Conservation (phyloP, 1,140 invertebrate genomes). For the Zaprionus tsacasi region DNA sequence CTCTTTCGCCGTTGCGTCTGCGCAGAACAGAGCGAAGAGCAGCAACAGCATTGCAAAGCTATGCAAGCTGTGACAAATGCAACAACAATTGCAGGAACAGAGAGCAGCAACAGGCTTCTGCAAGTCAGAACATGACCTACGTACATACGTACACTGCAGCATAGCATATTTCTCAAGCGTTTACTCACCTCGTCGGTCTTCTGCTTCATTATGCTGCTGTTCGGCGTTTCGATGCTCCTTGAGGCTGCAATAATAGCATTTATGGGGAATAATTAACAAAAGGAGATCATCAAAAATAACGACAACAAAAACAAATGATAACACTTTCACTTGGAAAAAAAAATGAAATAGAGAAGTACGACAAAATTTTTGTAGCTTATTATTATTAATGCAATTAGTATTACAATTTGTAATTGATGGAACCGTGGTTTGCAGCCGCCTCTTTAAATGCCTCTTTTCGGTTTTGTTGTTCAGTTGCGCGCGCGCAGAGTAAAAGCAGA, state of each 20-base stretch:
- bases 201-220: constrained; percentile 63
- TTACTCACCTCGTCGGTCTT: constrained; percentile 71
- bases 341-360: not conserved
- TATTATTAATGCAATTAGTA: constrained; percentile 25
- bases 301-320: constrained; percentile 2
- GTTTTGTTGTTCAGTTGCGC: constrained; percentile 31
- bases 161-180: not conserved
- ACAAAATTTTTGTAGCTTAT: constrained; percentile 7
- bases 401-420: constrained; percentile 44
- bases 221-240: constrained; percentile 1
- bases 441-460: constrained; percentile 6
- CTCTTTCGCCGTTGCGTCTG: not conserved
- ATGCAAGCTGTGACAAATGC: not conserved
- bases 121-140: not conserved
- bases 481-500: constrained; percentile 35
- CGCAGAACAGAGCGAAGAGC: not conserved
- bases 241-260: constrained; percentile 43
- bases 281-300: constrained; percentile 49
- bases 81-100: not conserved
- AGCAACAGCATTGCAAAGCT: not conserved
- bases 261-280: constrained; percentile 35
- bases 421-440: constrained; percentile 12
- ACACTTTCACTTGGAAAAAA: constrained; percentile 19
- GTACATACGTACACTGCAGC: no score
- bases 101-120: not conserved